Base-by-base conservation (phyloP, 2,797 vertebrate genomes). In the Eulemur albifrons region DNA sequence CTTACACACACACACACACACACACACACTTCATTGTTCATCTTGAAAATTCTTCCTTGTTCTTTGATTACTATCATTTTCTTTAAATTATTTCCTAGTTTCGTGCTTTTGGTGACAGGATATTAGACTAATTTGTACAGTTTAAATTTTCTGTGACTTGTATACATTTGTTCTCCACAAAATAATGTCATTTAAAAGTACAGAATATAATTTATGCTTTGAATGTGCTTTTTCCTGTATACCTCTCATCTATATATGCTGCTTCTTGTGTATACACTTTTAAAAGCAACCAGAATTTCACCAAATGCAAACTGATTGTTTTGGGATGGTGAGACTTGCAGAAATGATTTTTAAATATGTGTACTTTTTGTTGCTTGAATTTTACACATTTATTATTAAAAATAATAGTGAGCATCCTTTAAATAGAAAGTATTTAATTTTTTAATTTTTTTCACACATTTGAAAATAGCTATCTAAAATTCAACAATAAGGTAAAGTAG, bases 381-480 rank as follows among this genome's bases (percentile, higher is more conserved):
- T 92, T 80, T 40, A 50, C 57, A 8, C 25, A 72, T 73, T 92
- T 75, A 40, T 75, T 54, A 76, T 88, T 76, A 86, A 91, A 89
- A 88, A 67, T 79, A 86, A 59, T 40, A 72, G 20, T 35, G 70
- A 67, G 32, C 35, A 79, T 57, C 84, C 23, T 77, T 72, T 90
- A 83, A 30, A 25, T 89, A 13, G 14, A 48, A 96, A 90, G 4
- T n/a, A 35, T 35, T 35, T 35, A 35, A 35, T 35, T 38, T 84
- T 63, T 73, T 21, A 23, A 7, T 8, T 30, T 27, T 50, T 92
- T n/a, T 18, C 13, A 38, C 7, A 35, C 48, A 69, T 80, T 85
- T 52, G 76, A 61, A 92, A 93, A 75, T 48, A 54, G n/a, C 15
- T 88, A 76, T 69, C n/a, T 87, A 90, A 87, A 79, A 95, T 30